Base-by-base conservation (phyloP, 1,140 invertebrate species). In the Ptiloglossa arizonensis region DNA sequence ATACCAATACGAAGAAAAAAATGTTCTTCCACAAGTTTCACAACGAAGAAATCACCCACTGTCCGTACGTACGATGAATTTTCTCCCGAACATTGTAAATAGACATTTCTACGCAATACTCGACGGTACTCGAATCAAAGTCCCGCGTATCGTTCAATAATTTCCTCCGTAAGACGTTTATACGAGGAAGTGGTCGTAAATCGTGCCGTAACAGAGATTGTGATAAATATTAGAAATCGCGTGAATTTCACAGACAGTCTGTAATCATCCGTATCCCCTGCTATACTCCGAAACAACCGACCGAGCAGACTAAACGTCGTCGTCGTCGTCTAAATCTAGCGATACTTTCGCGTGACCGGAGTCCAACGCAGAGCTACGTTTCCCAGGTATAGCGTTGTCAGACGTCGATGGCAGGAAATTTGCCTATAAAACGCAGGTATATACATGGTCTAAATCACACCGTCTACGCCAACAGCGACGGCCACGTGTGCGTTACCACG, bases 391-490 rank as follows among this genome's bases (percentile, higher is more conserved):
- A 48, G n/a, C 35, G n/a, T 24, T 54, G 66, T 41, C 66, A 32
- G 24, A 60, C 38, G 68, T 62, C 75, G 75, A 77, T 41, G 75
- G 57, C 67, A 77, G 74, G 57, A 77, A 60, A 77, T 77, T 77
- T 70, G 54, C 74, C 74, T 77, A 77, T 62, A 70, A 77, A 77
- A 70, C 54, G 54, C 66, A 59, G 54, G 54, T 76, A 59, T 70
- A 77, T 44, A 44, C 41, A 17, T 5, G 27, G 48, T 41, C 24
- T 77, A 77, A 77, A 77, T 77, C 75, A 71, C 67, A 63, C 22
- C 17, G 75, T 62, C 41, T 46, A 22, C 54, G 66, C 56, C 46
- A 56, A 71, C 50, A 62, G 44, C 41, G 46, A 19, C 13, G n/a
- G 22, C 24, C 68, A 52, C 57, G 48, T 71, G 54, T 44, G 46